Base-by-base conservation (phyloP, 1,140 invertebrate genomes). In the Neodiprion pinetum region DNA sequence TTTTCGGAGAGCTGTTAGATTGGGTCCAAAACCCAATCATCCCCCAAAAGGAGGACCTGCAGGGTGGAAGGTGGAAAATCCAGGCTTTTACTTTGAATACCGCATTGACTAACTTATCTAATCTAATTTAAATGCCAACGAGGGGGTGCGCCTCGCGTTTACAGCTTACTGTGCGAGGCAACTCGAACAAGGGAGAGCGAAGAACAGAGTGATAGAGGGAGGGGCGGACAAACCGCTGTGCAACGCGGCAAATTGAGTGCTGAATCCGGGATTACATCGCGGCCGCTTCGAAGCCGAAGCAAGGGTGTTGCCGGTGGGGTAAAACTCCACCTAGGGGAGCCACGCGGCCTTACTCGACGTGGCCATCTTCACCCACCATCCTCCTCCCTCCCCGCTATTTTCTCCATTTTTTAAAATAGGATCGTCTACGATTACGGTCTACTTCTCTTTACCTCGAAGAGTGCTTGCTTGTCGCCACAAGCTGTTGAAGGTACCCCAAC, bases 201-300 rank as follows among this genome's bases (percentile, higher is more conserved):
- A 73, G 73, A 71, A 40, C 53, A 61, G 53, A 61, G 53, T 61
- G 53, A 61, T 50, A 75, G 67, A 67, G 28, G 40, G 40, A 48
- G 71, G 67, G 70, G 65, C 72, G 76, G 76, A 79, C 70, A 83
- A 86, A 87, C 83, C 85, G 82, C 86, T 82, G 85, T 84, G 84
- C 88, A 88, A 88, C 84, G 83, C 83, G 83, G 83, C 82, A 89
- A 89, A 89, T 89, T 88, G 87, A 89, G 87, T 87, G 86, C 86
- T 86, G 87, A 88, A 89, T 87, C 86, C 81, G 75, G 86, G 87
- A 88, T 88, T 88, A 88, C 80, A 80, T 74, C 48, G 67, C 73
- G 73, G 61, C 40, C 72, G 40, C 69, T 73, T 70, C 28, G 11
- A 14, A 12, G 11, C 11, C 11, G 28, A 40, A 2, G 28, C 53